Base-by-base conservation (phyloP, 2,113 vertebrate species). In the Sylvietta virens region DNA sequence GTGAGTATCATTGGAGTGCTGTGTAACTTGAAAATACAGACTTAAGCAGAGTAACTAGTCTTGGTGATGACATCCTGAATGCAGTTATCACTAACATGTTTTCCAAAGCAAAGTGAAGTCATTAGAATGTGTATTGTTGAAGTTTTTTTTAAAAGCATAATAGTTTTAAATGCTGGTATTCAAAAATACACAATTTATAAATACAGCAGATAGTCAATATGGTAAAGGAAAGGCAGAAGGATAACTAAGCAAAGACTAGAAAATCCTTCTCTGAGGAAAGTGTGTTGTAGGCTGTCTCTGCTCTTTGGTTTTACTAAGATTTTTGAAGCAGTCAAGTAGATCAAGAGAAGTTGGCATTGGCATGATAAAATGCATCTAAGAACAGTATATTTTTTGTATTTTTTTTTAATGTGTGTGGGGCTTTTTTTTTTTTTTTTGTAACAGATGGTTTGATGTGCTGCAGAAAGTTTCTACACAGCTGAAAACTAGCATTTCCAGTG, bases 381-480 rank as follows among this genome's bases (percentile, higher is more conserved):
- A 21, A 50, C 26, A 35, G 4, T 42, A 11, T 78, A 30, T 72
- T 56, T 67, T 13, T 78, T 61, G 10, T 28, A 18, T 10, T 30
- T 62, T 35, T 60, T 78, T 69, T 90, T 62, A 80, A 76, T 9
- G 7, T 64, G 1, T 62, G 7, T 30, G 35, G 10, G 15, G 0
- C 2, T 69, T 31, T 61, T 30, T 30, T 44, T 22, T 79, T 69
- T 22, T 79, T 70, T 73, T 87, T 62, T 37, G 22, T n/a, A 35
- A 64, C 92, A 99, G 99, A 39, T 99, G 99, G 99, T 99, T 99
- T 95, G 99, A 99, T 96, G 99, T 99, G 11, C 98, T 99, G 94
- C 99, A 99, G 94, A 99, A 99, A 82, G 99, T 99, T 60, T 99
- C 99, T 40, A 98, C 98, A 11, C 99, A 99, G 72, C 69, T 99